Evolutionary conservation across 2,888 invertebrate genomes (phyloP).

Genomic region (Brenthis daphne): DNA sequence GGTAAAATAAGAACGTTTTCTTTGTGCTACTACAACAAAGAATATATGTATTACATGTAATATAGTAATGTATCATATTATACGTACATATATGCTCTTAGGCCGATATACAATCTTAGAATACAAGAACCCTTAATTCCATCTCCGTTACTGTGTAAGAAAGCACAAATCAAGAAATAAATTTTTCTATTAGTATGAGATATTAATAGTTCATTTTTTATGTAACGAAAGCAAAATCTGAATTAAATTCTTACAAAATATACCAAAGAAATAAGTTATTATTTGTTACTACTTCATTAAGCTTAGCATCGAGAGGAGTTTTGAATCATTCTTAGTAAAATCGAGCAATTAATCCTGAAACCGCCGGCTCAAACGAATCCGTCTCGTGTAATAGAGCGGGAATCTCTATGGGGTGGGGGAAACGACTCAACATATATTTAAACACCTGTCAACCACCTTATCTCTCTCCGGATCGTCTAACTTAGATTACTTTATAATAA

Average conservation of each 20-base stretch:
- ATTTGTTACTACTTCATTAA: background rate
- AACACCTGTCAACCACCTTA: conserved; percentile 73
- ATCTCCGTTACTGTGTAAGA: no score
- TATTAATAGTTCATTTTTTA: background rate
- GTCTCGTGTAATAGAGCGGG: conserved; percentile 59
- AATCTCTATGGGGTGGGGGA: conserved; percentile 54
- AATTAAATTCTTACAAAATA: background rate
- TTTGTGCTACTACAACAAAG: background rate
- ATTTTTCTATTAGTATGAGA: no score
- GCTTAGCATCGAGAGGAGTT: conserved; percentile 31
- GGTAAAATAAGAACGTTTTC: background rate
- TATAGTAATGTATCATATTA: no score
- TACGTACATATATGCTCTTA: no score
- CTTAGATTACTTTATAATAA: conserved; percentile 80
- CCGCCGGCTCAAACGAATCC: conserved; percentile 58
- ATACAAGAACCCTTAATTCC: no score
- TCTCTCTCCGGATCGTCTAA: conserved; percentile 66
- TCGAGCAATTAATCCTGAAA: conserved; percentile 59
- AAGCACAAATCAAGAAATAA: no score
- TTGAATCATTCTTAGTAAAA: conserved; percentile 41
- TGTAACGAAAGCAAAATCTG: background rate
- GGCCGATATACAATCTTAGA: no score
- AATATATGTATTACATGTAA: no score
- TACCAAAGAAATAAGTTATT: no score
- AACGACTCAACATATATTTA: conserved; percentile 65